Percentiles rank a stretch among this genome's conserved stretches.
Evolutionary conservation across 1,140 invertebrate genomes (phyloP).

Genomic region (Phthorimaea operculella): DNA sequence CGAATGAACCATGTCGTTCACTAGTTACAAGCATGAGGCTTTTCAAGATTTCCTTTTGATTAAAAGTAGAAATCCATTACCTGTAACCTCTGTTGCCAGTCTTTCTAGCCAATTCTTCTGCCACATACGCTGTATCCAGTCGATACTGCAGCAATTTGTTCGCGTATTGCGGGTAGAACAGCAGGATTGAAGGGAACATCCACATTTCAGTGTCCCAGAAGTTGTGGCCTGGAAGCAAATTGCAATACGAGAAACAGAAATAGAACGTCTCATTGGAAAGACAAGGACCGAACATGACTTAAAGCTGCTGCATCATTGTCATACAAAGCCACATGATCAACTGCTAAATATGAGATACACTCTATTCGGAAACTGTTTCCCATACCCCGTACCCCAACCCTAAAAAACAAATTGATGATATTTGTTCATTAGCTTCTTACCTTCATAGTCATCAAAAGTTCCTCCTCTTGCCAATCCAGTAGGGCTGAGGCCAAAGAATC

Average conservation of each 20-base stretch:
- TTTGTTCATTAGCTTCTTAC: too few relatives aligned
- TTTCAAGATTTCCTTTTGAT: too few relatives aligned
- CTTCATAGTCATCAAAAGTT: slow-evolving; percentile 61
- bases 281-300: too few relatives aligned
- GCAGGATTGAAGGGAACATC: slow-evolving; percentile 60
- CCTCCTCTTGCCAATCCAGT: slow-evolving; percentile 68
- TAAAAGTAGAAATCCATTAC: slow-evolving; percentile 23
- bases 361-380: too few relatives aligned
- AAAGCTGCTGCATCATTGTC: too few relatives aligned
- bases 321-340: too few relatives aligned
- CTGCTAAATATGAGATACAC: too few relatives aligned
- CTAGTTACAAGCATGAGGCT: too few relatives aligned
- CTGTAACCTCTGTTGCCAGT: slow-evolving; percentile 60
- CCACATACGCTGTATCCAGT: slow-evolving; percentile 46
- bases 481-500: slow-evolving; percentile 68
- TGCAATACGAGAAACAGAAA: too few relatives aligned
- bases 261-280: neutral
- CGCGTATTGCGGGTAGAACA: slow-evolving; percentile 53
- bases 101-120: slow-evolving; percentile 41
- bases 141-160: slow-evolving; percentile 53
- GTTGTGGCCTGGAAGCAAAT: slow-evolving; percentile 50
- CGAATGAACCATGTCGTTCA: too few relatives aligned
- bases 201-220: slow-evolving; percentile 68
- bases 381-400: too few relatives aligned
- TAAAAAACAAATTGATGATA: too few relatives aligned